Conservation (phyloP, 2,113 vertebrate genomes). For the Podarcis cretensis region DNA sequence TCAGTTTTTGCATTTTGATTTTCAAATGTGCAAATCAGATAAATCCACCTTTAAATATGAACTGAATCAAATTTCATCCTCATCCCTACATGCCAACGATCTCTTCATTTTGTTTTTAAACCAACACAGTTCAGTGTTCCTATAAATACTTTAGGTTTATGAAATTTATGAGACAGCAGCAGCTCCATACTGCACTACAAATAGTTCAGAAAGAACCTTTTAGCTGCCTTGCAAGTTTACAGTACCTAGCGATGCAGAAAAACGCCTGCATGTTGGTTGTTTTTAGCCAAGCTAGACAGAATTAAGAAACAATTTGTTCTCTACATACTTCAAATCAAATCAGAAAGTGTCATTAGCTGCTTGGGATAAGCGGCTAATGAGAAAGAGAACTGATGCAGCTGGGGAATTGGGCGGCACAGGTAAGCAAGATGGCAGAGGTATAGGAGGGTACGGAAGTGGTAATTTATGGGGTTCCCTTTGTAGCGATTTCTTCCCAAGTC, state of each 20-base stretch:
- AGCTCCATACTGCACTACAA: not conserved
- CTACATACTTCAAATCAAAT: conserved; percentile 8
- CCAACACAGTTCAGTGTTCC: not conserved
- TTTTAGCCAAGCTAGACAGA: not conserved
- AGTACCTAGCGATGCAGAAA: fast-evolving
- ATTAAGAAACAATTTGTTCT: conserved; percentile 42
- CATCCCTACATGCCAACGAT: not conserved
- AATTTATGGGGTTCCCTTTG: conserved; percentile 12
- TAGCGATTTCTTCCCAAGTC: fast-evolving
- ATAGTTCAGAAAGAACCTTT: not conserved
- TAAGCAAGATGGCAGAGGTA: conserved; percentile 6
- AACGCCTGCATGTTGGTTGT: conserved; percentile 16
- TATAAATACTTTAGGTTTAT: not conserved
- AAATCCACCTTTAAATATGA: too few relatives aligned
- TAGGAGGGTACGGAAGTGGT: conserved; percentile 8
- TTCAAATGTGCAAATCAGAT: too few relatives aligned
- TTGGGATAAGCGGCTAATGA: conserved; percentile 38
- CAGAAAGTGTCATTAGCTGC: conserved; percentile 4
- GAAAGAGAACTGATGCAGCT: not conserved
- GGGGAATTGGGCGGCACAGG: conserved; percentile 44
- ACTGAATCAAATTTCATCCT: too few relatives aligned
- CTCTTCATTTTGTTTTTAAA: conserved; percentile 11
- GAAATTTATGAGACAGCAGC: not conserved
- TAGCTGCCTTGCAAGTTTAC: not conserved
- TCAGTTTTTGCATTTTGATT: too few relatives aligned